Evolutionary conservation across 2,888 invertebrate genomes (phyloP).

Genomic region (Notocelia uddmanniana): DNA sequence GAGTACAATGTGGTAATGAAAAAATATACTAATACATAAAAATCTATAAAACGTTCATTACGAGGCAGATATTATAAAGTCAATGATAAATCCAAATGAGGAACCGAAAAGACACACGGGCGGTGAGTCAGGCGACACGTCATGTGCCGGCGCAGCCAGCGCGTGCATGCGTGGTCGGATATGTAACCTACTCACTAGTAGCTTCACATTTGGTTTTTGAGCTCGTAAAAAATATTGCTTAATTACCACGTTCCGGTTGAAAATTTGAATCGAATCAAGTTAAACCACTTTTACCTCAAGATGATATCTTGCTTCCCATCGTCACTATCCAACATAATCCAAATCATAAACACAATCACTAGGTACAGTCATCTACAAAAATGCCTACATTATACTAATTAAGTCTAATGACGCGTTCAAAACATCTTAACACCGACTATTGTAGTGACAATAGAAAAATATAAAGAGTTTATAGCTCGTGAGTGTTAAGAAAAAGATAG

Average conservation of each 20-base stretch:
- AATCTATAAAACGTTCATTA: slow-evolving; percentile 40
- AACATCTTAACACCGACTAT: not conserved
- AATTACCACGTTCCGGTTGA: not conserved
- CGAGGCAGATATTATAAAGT: slow-evolving; percentile 44
- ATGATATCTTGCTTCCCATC: no score
- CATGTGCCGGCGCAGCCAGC: slow-evolving; percentile 46
- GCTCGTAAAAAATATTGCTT: slow-evolving; percentile 26
- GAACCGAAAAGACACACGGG: slow-evolving; percentile 46
- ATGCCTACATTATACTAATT: not conserved
- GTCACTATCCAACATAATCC: slow-evolving; percentile 1
- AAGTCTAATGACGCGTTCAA: not conserved
- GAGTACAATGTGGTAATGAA: slow-evolving; percentile 10
- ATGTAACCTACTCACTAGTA: slow-evolving; percentile 23
- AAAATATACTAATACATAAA: slow-evolving; percentile 19
- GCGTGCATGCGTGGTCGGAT: slow-evolving; percentile 47
- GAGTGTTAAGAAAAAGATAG: no score
- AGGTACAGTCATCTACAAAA: not conserved
- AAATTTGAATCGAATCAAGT: slow-evolving; percentile 6
- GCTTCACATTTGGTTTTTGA: slow-evolving; percentile 24
- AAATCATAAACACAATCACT: not conserved
- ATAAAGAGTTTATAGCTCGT: not conserved
- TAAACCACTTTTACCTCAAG: not conserved
- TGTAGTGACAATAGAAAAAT: not conserved
- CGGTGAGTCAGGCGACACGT: slow-evolving; percentile 49
- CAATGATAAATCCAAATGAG: slow-evolving; percentile 46